Percentiles rank a stretch among this genome's conserved stretches.
Evolutionary conservation across 2,113 vertebrate genomes (phyloP).

Genomic region (Natator depressus): DNA sequence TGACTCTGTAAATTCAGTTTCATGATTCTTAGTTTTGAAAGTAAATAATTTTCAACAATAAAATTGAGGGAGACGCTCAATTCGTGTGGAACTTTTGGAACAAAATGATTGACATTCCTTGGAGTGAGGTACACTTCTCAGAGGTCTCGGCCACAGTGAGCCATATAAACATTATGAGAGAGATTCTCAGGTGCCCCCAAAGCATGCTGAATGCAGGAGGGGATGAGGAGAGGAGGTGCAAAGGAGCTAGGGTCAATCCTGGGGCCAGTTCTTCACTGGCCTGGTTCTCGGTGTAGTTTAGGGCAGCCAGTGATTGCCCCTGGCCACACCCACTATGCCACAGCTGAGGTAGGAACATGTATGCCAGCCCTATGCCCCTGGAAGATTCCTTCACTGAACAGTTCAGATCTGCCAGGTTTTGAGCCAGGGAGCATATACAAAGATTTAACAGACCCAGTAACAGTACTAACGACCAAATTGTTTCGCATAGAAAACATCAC

Average conservation of each 20-base stretch:
- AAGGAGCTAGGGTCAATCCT: background rate
- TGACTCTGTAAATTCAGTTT: background rate
- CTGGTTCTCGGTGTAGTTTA: background rate
- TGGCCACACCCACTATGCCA: background rate
- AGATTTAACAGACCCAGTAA: background rate
- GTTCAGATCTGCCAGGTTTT: background rate
- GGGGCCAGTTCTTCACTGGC: background rate
- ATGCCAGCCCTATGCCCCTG: background rate
- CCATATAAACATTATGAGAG: background rate
- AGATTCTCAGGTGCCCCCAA: background rate
- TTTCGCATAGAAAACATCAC: background rate
- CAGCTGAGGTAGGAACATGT: background rate
- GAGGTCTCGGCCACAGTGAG: slow-evolving; percentile 14
- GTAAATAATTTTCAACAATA: background rate
- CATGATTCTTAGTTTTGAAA: background rate
- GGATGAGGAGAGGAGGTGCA: background rate
- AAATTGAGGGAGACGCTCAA: background rate
- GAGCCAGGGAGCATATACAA: background rate
- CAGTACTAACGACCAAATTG: background rate
- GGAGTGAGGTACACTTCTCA: background rate
- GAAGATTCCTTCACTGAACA: background rate
- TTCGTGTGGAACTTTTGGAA: background rate
- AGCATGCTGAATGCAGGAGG: background rate
- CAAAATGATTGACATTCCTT: slow-evolving; percentile 2
- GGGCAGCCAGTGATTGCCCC: background rate